Conservation (phyloP, 2,888 invertebrate genomes). For the Rhagium mordax region DNA sequence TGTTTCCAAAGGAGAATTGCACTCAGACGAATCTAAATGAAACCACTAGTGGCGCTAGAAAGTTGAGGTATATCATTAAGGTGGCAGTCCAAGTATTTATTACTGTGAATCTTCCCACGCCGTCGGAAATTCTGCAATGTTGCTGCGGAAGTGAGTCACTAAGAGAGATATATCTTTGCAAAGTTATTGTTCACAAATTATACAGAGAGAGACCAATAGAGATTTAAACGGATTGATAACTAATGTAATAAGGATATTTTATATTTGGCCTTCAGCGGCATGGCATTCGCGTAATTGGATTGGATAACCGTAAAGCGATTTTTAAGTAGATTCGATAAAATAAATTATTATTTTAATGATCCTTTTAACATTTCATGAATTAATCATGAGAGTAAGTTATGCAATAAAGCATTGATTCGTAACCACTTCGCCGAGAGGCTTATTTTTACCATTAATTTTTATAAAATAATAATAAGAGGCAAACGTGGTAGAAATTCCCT, state of each 20-base stretch:
- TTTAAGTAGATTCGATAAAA: conserved; percentile 12
- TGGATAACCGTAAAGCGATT: conserved; percentile 17
- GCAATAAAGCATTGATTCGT: neutral
- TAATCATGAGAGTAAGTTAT: neutral
- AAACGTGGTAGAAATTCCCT: too few relatives aligned
- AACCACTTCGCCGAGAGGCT: neutral
- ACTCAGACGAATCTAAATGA: too few relatives aligned
- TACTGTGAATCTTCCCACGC: neutral
- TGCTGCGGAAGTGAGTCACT: neutral
- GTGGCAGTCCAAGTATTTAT: neutral
- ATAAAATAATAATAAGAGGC: neutral
- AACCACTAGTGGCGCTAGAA: too few relatives aligned
- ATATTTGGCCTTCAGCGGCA: neutral
- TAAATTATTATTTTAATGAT: conserved; percentile 11
- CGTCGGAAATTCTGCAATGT: neutral
- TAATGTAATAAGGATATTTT: conserved; percentile 1
- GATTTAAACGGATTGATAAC: neutral
- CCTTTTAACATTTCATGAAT: conserved; percentile 15
- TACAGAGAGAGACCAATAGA: neutral
- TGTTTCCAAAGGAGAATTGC: too few relatives aligned
- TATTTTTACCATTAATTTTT: neutral
- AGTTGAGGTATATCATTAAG: too few relatives aligned
- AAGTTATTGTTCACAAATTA: neutral
- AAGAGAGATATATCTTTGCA: neutral
- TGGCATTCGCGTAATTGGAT: conserved; percentile 9